Conservation (phyloP, 2,888 invertebrate species). For the Cephus pygmeus region DNA sequence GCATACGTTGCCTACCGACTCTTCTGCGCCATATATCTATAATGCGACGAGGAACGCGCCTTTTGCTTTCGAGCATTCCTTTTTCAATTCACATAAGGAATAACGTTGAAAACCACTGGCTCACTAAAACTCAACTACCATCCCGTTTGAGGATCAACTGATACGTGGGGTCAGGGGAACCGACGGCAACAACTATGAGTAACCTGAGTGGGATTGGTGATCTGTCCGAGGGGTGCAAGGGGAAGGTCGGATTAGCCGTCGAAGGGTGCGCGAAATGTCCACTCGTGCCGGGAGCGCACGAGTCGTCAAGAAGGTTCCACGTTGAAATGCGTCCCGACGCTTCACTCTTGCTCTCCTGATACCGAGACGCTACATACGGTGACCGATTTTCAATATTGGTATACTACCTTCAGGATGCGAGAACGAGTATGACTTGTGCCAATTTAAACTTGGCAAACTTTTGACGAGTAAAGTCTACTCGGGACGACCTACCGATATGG, state of each 20-base stretch:
- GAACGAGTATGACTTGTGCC: neutral
- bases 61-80: neutral
- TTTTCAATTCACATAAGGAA: neutral
- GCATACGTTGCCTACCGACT: neutral
- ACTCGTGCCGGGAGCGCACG: conserved; percentile 64
- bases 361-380: conserved; percentile 31
- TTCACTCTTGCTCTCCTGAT: conserved; percentile 45
- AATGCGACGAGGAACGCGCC: neutral
- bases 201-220: neutral
- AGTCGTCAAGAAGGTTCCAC: conserved; percentile 19
- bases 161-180: neutral
- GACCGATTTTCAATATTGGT: conserved; percentile 33
- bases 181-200: neutral
- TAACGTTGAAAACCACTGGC: conserved; percentile 1
- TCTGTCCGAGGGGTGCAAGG: neutral
- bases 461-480: neutral
- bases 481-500: neutral
- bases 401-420: neutral
- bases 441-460: neutral
- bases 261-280: conserved; percentile 56
- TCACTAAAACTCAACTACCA: neutral
- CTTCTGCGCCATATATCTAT: neutral
- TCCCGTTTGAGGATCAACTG: neutral
- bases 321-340: conserved; percentile 26
- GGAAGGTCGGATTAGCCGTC: conserved; percentile 26